A percentile compares a stretch with the other conserved stretches of the same genome.
These are phyloP conservation scores for Thinocorus orbignyianus DNA, from an alignment of 2,113 vertebrate species.

Conservation along the genomic window DNA sequence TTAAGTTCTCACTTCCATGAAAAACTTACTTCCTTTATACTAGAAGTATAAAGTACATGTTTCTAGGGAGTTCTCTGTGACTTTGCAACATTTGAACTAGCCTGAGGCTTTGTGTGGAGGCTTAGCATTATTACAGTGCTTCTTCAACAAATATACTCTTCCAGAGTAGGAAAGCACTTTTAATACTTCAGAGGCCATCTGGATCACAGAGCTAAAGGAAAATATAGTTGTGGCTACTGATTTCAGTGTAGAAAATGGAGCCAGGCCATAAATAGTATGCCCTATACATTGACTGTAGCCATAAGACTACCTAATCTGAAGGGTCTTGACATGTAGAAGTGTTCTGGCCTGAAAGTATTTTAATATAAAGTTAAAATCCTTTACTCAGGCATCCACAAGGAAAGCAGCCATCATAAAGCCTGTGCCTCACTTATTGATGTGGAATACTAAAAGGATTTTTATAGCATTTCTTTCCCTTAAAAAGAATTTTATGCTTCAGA, in stretches of 20 bases:
- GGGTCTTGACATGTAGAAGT: neutral
- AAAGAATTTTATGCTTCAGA: neutral
- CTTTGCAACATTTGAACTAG: neutral
- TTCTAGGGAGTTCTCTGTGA: neutral
- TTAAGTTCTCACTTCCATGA: neutral
- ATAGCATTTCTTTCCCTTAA: neutral
- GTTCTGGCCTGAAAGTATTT: neutral
- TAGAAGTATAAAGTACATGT: neutral
- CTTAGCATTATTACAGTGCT: neutral
- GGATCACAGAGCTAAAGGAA: neutral
- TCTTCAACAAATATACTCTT: neutral
- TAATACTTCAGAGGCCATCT: neutral
- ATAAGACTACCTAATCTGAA: neutral
- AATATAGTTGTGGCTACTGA: neutral
- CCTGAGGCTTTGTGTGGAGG: neutral
- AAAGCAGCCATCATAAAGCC: neutral
- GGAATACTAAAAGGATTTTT: neutral
- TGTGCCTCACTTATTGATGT: neutral
- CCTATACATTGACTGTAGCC: neutral
- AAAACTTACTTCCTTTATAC: neutral
- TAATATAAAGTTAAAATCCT: neutral
- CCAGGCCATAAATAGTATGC: neutral
- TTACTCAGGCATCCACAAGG: neutral
- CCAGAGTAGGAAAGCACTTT: neutral
- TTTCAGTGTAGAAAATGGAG: neutral